Evolutionary conservation across 2,797 vertebrate genomes (phyloP).

Genomic region (Liasis olivaceus): DNA sequence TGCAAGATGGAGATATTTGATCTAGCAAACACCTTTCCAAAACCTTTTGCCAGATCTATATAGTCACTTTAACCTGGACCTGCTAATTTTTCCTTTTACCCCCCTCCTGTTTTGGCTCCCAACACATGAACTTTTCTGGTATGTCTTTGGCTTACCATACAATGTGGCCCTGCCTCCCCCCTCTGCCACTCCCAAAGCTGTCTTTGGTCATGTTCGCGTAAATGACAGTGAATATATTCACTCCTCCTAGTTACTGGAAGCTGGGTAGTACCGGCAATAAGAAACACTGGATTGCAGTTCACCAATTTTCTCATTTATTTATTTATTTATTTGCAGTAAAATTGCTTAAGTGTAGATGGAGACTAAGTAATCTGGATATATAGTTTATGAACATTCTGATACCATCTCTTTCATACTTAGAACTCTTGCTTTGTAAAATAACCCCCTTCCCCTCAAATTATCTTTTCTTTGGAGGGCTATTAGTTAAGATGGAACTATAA

Average conservation of each 20-base stretch:
- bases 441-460: neutral
- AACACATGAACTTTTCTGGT: neutral
- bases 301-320: neutral
- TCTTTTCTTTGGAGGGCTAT: neutral
- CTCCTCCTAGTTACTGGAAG: neutral
- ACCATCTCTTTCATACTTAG: neutral
- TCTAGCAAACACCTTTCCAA: neutral
- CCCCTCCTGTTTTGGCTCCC: neutral
- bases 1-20: neutral
- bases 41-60: neutral
- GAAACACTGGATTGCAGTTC: neutral
- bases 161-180: no score
- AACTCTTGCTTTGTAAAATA: neutral
- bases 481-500: slow-evolving; percentile 39
- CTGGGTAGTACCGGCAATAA: neutral
- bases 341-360: neutral
- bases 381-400: neutral
- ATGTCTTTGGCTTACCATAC: neutral
- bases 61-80: neutral
- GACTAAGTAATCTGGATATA: neutral
- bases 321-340: neutral
- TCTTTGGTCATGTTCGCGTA: neutral
- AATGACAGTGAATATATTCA: neutral
- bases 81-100: neutral
- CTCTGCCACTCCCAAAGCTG: neutral